phyloP scores from a whole-genome alignment of 1,140 invertebrate species.

The Plutomurus gul region DNA sequence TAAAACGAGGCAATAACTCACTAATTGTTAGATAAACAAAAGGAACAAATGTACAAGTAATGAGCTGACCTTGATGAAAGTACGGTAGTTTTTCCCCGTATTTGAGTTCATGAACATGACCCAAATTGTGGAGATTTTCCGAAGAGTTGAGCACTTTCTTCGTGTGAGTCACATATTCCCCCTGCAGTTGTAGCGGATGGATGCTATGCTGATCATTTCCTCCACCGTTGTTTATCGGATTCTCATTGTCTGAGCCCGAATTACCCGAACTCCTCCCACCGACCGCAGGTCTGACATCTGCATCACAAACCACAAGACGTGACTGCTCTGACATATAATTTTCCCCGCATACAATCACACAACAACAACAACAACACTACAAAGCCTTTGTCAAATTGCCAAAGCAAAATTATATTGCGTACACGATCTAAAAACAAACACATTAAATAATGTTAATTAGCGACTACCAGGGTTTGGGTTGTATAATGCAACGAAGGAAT shows the following conservation, averaged over 20 bases:
- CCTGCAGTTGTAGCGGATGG: background rate
- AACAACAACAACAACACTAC: background rate
- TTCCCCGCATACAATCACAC: background rate
- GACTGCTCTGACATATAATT: background rate
- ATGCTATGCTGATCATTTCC: background rate
- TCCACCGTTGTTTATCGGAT: conserved; percentile 40
- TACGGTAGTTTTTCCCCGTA: conserved; percentile 50
- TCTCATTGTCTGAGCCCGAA: conserved; percentile 53
- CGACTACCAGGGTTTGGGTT: no score
- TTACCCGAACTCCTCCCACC: conserved; percentile 47
- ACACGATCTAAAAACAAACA: no score
- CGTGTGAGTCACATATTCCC: conserved; percentile 35
- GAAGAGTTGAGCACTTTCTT: conserved; percentile 51
- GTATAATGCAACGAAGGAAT: no score
- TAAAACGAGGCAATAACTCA: background rate
- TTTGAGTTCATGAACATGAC: conserved; percentile 44
- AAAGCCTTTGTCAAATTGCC: background rate
- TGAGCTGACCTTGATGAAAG: conserved; percentile 47
- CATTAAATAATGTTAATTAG: no score
- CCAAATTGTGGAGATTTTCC: conserved; percentile 49
- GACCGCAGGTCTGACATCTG: conserved; percentile 44
- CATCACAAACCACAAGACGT: background rate
- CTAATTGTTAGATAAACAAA: background rate
- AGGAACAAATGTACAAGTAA: background rate
- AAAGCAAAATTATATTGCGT: no score